Conservation (phyloP, 2,888 invertebrate genomes). For the Alloscopus bannaensis region DNA sequence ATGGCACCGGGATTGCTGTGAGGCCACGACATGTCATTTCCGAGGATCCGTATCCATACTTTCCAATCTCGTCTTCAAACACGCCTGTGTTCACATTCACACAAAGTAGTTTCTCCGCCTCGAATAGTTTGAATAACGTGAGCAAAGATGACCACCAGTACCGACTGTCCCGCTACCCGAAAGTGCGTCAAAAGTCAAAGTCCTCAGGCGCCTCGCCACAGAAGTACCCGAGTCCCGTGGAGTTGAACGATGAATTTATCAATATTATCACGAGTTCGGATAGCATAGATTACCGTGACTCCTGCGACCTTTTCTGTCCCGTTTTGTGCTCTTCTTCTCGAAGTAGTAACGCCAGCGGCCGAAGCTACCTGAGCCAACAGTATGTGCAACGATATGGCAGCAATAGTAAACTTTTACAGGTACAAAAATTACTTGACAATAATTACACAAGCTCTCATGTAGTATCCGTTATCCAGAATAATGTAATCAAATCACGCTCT, state of each 20-base stretch:
- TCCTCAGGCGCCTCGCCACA: constrained; percentile 63
- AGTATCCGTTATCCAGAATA: background rate
- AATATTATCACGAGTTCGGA: constrained; percentile 59
- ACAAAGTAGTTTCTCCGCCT: constrained; percentile 52
- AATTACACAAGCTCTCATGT: background rate
- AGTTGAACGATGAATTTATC: constrained; percentile 60
- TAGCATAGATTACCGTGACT: constrained; percentile 52
- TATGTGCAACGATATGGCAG: constrained; percentile 59
- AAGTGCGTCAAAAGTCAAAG: constrained; percentile 62
- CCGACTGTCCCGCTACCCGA: constrained; percentile 45
- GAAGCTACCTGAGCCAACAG: constrained; percentile 55
- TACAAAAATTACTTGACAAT: constrained; percentile 10
- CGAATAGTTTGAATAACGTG: constrained; percentile 44
- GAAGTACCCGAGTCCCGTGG: constrained; percentile 49
- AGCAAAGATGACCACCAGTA: constrained; percentile 20
- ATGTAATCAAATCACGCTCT: background rate
- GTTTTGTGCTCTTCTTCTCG: constrained; percentile 51
- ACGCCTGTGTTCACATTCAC: constrained; percentile 60
- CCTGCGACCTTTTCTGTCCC: constrained; percentile 47
- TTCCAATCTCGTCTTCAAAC: constrained; percentile 32
- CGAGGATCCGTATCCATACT: constrained; percentile 47
- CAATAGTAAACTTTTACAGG: constrained; percentile 62
- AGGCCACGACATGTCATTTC: constrained; percentile 47
- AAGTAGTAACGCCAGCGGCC: constrained; percentile 54
- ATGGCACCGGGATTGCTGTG: constrained; percentile 20